Conservation (phyloP, 2,888 invertebrate species). For the Salticus scenicus region DNA sequence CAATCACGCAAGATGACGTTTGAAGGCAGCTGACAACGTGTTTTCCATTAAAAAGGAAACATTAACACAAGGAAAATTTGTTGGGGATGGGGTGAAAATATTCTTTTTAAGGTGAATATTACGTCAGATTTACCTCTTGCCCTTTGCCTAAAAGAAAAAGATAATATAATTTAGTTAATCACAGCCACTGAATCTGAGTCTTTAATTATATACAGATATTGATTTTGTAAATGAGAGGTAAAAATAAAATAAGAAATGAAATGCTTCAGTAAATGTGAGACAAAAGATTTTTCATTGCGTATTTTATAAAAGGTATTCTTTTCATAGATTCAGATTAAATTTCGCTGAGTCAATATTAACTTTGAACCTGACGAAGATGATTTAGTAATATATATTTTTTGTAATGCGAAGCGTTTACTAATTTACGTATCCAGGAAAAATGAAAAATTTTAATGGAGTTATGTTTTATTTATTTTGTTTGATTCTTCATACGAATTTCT, state of each 20-base stretch:
- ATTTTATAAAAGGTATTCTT: too few species aligned
- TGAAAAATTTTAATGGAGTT: too few species aligned
- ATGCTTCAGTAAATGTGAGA: background rate
- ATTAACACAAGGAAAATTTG: background rate
- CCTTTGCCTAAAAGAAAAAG: background rate
- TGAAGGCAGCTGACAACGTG: background rate
- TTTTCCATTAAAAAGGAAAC: background rate
- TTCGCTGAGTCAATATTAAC: too few species aligned
- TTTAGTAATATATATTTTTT: too few species aligned
- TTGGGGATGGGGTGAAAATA: background rate
- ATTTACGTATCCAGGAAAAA: too few species aligned
- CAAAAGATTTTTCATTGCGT: background rate
- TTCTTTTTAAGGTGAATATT: background rate
- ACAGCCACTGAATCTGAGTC: background rate
- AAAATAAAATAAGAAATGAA: background rate
- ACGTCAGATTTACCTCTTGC: background rate
- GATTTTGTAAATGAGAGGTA: background rate
- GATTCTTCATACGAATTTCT: too few species aligned
- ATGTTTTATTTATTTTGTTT: too few species aligned
- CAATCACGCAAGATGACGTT: background rate
- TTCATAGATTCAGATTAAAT: too few species aligned
- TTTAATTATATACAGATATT: background rate
- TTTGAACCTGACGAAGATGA: too few species aligned
- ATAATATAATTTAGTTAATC: conserved; percentile 5
- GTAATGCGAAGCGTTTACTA: too few species aligned